phyloP scores from a whole-genome alignment of 2,797 vertebrate species.

The Poeciliopsis turneri region DNA sequence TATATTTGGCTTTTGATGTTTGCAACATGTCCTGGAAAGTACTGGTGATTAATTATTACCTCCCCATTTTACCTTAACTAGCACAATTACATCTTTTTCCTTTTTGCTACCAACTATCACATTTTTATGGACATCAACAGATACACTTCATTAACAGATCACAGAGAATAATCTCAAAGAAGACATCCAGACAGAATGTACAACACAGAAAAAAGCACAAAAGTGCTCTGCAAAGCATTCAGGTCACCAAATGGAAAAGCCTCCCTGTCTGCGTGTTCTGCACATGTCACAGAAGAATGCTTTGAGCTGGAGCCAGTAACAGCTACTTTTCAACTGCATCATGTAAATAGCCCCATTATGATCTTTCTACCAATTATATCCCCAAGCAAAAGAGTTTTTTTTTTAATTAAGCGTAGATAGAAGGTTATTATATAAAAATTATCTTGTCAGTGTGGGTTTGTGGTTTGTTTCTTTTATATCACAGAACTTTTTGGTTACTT shows the following conservation, averaged over 20 bases:
- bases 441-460: background rate
- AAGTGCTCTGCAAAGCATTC: slow-evolving; percentile 61
- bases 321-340: slow-evolving; percentile 56
- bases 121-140: background rate
- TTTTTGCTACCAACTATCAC: background rate
- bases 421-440: slow-evolving; percentile 8
- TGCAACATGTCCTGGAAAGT: background rate
- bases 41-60: background rate
- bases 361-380: slow-evolving; percentile 33
- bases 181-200: slow-evolving; percentile 14
- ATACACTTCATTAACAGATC: slow-evolving; percentile 11
- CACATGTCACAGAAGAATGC: slow-evolving; percentile 75
- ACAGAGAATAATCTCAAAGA: background rate
- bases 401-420: background rate
- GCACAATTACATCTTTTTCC: background rate
- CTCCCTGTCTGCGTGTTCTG: slow-evolving; percentile 61
- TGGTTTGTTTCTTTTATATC: background rate
- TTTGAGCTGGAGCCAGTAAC: slow-evolving; percentile 65
- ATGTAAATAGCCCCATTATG: slow-evolving; percentile 46
- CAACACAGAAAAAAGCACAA: slow-evolving; percentile 31
- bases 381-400: slow-evolving; percentile 17
- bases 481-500: background rate
- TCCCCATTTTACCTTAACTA: background rate
- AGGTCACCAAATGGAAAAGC: slow-evolving; percentile 55
- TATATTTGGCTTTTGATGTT: background rate